Conservation (phyloP, 2,797 vertebrate species). For the Melanotaenia parkinsoni region DNA sequence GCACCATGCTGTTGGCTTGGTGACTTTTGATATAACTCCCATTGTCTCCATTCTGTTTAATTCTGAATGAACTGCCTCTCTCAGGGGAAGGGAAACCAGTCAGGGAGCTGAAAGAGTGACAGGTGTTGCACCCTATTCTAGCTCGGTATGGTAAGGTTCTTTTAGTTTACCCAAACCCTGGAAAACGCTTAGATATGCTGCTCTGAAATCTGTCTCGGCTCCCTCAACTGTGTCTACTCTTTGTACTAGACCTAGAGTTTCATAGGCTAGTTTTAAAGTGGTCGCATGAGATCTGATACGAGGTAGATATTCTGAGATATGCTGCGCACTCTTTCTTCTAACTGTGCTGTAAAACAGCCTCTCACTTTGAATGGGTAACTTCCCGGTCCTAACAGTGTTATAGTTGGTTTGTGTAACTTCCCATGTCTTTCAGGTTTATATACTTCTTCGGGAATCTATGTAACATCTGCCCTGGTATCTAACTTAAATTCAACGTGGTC, state of each 20-base stretch:
- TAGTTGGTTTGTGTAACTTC: neutral
- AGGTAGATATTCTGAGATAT: constrained; percentile 12
- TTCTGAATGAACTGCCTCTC: constrained; percentile 15
- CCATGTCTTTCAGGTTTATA: neutral
- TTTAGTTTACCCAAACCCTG: constrained; percentile 22
- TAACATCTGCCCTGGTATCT: constrained; percentile 6
- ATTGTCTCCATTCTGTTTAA: neutral
- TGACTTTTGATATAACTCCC: constrained; percentile 14
- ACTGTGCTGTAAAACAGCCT: constrained; percentile 12
- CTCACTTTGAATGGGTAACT: constrained; percentile 2
- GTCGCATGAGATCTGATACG: constrained; percentile 4
- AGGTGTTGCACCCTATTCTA: neutral
- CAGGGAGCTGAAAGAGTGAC: constrained; percentile 11
- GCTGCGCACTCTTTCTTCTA: constrained; percentile 3
- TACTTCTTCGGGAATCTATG: neutral
- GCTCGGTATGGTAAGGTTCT: constrained; percentile 6
- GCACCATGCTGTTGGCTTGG: neutral
- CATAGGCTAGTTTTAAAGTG: constrained; percentile 17
- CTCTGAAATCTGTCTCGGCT: constrained; percentile 9
- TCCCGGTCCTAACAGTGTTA: constrained; percentile 5
- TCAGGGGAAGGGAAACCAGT: constrained; percentile 19
- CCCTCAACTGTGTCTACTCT: constrained; percentile 10
- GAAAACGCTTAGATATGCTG: constrained; percentile 16
- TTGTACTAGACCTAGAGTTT: neutral
- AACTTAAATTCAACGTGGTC: constrained; percentile 18